A percentile compares a stretch with the other conserved stretches of the same genome.
Conservation (phyloP, 2,797 vertebrate genomes). For the Channa striata region DNA sequence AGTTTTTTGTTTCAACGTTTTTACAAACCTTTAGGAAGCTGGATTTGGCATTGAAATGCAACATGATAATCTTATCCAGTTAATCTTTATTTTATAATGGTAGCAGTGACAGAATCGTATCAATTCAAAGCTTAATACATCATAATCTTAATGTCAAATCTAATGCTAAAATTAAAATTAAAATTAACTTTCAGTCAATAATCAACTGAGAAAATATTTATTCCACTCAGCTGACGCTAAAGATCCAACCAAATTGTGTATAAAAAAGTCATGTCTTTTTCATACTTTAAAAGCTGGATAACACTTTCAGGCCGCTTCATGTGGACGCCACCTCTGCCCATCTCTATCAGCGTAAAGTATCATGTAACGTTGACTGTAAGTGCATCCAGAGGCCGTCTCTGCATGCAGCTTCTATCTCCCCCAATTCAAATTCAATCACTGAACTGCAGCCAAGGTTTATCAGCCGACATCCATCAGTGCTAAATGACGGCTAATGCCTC, state of each 20-base stretch:
- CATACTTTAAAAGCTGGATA: not conserved
- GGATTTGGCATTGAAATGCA: conserved; percentile 5
- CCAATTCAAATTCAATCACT: conserved; percentile 14
- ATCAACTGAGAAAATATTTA: no score
- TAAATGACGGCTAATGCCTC: conserved; percentile 62
- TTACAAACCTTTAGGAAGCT: not conserved
- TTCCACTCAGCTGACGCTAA: no score
- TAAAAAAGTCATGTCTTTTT: not conserved
- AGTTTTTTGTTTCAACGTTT: not conserved
- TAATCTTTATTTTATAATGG: conserved; percentile 8
- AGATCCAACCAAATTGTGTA: no score
- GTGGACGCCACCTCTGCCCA: not conserved
- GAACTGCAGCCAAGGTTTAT: conserved; percentile 55
- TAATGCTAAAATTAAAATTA: no score
- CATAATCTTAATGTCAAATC: no score
- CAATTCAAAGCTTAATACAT: conserved; percentile 17
- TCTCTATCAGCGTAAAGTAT: not conserved
- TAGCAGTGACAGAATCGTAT: conserved; percentile 17
- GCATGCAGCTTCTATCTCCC: conserved; percentile 10
- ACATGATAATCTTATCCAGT: no score
- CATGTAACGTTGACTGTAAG: conserved; percentile 9
- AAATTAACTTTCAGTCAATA: no score
- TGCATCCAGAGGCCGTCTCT: conserved; percentile 31
- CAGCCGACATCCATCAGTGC: conserved; percentile 54
- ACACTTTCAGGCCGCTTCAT: not conserved